Base-by-base conservation (phyloP, 2,888 invertebrate genomes). In the Leptinotarsa juncta region DNA sequence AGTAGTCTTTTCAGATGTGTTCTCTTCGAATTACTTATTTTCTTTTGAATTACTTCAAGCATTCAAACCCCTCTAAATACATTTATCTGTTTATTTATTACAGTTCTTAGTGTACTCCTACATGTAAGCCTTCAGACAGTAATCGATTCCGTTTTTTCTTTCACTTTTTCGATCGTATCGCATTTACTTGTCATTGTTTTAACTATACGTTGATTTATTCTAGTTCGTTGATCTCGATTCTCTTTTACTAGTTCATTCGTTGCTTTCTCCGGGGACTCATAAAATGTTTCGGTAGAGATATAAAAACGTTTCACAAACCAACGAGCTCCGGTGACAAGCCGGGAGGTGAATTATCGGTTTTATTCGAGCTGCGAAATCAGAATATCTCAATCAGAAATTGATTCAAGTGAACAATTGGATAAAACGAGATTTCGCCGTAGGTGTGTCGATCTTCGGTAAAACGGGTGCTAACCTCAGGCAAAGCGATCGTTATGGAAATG, bases 291-390 rank as follows among this genome's bases (percentile, higher is more conserved):
- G 62, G n/a, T 14, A 16, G 16, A 62, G 42, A 42, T n/a, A 62
- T 62, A 62, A 62, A 62, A 62, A 62, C 62, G 62, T 32, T 62
- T 62, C 32, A 62, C 62, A 62, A 26, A 62, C 62, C 62, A n/a
- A 62, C 26, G 60, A 62, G 42, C 62, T 62, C n/a, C 42, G 42
- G 62, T 60, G 60, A 60, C 60, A 60, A 60, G 60, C 60, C 23
- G 14, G 60, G 60, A n/a, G 57, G 42, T 62, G 62, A 42, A 3
- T 62, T 62, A 32, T 62, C 4, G 62, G 62, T 62, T 62, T 62
- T 32, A n/a, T 42, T 62, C 32, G 62, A 42, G n/a, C 42, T 42
- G n/a, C 42, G n/a, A 26, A 62, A 62, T 62, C 62, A 62, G 62
- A 62, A 62, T 32, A 32, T 15, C 26, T 62, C 10, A 32, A 32